Conservation (phyloP, 2,797 vertebrate species). For the Enteromius anoplus region DNA sequence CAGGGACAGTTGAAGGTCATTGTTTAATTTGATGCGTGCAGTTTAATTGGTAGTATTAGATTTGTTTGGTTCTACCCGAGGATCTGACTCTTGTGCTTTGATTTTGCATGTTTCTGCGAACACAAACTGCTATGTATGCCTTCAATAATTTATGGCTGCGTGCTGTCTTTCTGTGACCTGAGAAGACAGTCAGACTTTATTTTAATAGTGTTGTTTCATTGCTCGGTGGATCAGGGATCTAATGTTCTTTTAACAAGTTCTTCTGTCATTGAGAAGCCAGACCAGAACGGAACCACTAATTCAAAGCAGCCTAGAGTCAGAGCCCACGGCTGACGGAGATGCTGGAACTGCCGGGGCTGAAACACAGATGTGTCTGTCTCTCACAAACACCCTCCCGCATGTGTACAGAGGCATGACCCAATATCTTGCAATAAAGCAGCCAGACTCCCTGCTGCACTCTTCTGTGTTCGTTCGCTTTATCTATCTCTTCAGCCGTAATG, state of each 20-base stretch:
- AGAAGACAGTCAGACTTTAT: not conserved
- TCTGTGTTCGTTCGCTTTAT: conserved; percentile 41
- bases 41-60: conserved; percentile 54
- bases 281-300: conserved; percentile 42
- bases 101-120: not conserved
- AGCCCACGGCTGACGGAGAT: conserved; percentile 2
- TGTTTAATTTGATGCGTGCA: conserved; percentile 48
- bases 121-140: not conserved
- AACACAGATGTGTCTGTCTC: conserved; percentile 27
- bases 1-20: conserved; percentile 53
- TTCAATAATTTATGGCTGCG: not conserved
- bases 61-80: conserved; percentile 41
- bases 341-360: conserved; percentile 21
- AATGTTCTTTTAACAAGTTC: conserved; percentile 26
- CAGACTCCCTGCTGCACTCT: conserved; percentile 43
- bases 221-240: not conserved
- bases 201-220: not conserved
- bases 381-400: conserved; percentile 13
- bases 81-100: not conserved
- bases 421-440: conserved; percentile 51
- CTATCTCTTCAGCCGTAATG: conserved; percentile 27
- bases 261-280: conserved; percentile 7
- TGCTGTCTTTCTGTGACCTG: not conserved
- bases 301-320: conserved; percentile 32
- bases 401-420: conserved; percentile 48